A percentile compares a stretch with the other conserved stretches of the same genome.
Evolutionary conservation across 2,113 vertebrate genomes (phyloP).

Genomic region (Periophthalmus modestus): DNA sequence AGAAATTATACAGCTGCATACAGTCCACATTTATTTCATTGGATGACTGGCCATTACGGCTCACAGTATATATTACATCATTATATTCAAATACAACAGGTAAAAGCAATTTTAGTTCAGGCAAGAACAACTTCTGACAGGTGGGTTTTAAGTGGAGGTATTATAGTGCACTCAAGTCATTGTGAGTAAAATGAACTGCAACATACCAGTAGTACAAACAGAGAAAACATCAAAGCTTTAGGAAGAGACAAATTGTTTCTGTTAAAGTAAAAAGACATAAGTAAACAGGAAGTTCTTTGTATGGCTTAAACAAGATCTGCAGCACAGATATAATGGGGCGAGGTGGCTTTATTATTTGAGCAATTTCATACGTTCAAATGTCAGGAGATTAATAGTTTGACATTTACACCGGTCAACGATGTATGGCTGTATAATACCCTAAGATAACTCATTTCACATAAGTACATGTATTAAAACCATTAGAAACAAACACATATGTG

Average conservation of each 20-base stretch:
- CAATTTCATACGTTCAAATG: neutral
- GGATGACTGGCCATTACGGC: neutral
- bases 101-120: neutral
- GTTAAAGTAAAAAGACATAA: neutral
- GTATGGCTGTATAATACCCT: neutral
- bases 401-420: neutral
- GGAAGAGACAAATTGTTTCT: constrained; percentile 3
- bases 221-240: neutral
- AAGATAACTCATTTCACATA: neutral
- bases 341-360: neutral
- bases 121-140: neutral
- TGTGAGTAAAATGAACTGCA: neutral
- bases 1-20: neutral
- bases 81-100: neutral
- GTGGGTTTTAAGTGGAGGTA: neutral
- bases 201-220: neutral
- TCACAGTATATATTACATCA: constrained; percentile 1
- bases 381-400: neutral
- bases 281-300: neutral
- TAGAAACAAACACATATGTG: constrained; percentile 12
- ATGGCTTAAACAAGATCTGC: neutral
- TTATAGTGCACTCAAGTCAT: neutral
- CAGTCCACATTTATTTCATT: neutral
- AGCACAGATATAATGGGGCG: neutral
- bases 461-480: neutral